A percentile compares a stretch with the other conserved stretches of the same genome.
Conservation (phyloP, 2,888 invertebrate species). For the Spilosoma lubricipeda region DNA sequence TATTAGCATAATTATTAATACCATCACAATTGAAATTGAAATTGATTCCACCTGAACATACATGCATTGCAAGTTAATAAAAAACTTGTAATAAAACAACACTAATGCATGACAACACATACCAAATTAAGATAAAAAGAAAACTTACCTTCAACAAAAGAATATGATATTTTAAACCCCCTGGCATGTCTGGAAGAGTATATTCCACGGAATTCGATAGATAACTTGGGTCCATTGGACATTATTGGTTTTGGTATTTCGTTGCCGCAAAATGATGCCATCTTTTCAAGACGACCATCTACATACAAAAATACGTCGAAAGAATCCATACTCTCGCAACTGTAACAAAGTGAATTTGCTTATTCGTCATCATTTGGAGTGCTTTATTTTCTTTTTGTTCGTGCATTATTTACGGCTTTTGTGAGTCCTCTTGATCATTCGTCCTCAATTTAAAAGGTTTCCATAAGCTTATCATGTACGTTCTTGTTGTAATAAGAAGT, state of each 20-base stretch:
- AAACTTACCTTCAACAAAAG: slow-evolving; percentile 94
- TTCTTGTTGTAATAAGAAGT: neutral
- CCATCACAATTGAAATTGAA: no score
- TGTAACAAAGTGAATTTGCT: slow-evolving; percentile 77
- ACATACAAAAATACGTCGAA: slow-evolving; percentile 93
- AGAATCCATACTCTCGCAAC: slow-evolving; percentile 93
- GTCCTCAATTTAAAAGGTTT: neutral
- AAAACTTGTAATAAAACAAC: neutral
- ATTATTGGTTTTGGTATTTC: slow-evolving; percentile 95
- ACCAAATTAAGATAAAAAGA: slow-evolving; percentile 42
- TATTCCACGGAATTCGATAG: slow-evolving; percentile 93
- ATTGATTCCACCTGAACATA: no score
- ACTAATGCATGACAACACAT: slow-evolving; percentile 41
- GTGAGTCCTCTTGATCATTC: neutral
- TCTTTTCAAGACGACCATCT: slow-evolving; percentile 93
- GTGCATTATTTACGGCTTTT: slow-evolving; percentile 17
- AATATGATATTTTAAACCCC: slow-evolving; percentile 95
- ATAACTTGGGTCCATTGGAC: slow-evolving; percentile 95
- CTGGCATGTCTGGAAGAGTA: slow-evolving; percentile 91
- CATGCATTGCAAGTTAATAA: no score
- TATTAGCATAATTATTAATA: no score
- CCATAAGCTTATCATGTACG: neutral
- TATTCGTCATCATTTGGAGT: slow-evolving; percentile 44
- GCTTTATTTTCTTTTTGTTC: slow-evolving; percentile 36
- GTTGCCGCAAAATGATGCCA: slow-evolving; percentile 95